phyloP scores from a whole-genome alignment of 2,888 invertebrate genomes.

The Pristionchus mayeri region DNA sequence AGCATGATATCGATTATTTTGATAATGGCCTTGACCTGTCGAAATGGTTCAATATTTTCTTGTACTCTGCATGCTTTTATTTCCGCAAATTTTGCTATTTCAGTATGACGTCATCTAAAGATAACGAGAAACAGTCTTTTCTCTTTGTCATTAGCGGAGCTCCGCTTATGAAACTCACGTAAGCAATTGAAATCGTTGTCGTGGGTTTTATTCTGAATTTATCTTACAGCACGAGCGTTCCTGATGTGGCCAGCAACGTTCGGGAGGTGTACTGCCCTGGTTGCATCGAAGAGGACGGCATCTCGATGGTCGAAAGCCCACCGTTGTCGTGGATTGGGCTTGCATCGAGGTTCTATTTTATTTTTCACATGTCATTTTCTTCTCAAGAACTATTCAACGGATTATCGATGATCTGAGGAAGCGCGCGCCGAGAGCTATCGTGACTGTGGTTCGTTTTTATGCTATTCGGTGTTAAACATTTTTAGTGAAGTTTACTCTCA shows the following conservation, averaged over 20 bases:
- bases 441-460: neutral
- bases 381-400: slow-evolving; percentile 17
- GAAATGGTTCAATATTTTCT: neutral
- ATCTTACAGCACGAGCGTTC: neutral
- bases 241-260: neutral
- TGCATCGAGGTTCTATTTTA: neutral
- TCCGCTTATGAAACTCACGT: neutral
- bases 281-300: neutral
- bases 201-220: neutral
- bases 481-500: too few relatives aligned
- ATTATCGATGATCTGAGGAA: slow-evolving; percentile 7
- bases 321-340: neutral
- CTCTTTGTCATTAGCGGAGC: slow-evolving; percentile 19
- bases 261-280: neutral
- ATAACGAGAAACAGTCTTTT: neutral
- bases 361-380: too few relatives aligned
- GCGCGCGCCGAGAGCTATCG: neutral
- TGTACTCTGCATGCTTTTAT: neutral
- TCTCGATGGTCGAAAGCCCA: neutral
- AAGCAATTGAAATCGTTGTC: neutral
- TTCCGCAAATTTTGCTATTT: neutral
- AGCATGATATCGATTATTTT: too few relatives aligned
- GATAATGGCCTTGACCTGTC: too few relatives aligned
- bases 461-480: too few relatives aligned
- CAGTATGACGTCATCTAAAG: neutral